Percentiles rank a stretch among this genome's conserved stretches.
Conservation (phyloP, 2,113 vertebrate species). For the Thinocorus orbignyianus region DNA sequence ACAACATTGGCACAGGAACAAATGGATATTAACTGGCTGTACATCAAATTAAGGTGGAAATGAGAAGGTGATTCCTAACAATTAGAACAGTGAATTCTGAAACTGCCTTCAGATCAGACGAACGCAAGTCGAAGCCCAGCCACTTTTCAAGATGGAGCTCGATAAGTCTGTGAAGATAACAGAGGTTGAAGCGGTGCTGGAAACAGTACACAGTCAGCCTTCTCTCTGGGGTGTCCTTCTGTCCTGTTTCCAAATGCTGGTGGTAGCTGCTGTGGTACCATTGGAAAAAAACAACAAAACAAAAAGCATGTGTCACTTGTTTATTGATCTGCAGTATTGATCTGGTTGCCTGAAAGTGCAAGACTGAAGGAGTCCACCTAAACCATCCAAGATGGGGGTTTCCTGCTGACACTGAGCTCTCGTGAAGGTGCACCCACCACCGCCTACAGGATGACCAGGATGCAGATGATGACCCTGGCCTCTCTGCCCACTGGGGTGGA, state of each 20-base stretch:
- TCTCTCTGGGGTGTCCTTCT: background rate
- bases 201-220: accelerated
- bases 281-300: too few relatives aligned
- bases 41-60: slow-evolving; percentile 8
- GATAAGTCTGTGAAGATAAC: background rate
- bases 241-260: background rate
- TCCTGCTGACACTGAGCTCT: background rate
- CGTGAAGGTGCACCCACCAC: background rate
- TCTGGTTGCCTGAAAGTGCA: background rate
- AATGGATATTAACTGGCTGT: background rate
- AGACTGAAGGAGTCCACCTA: background rate
- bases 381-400: background rate
- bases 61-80: background rate
- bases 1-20: background rate
- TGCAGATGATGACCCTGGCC: too few relatives aligned
- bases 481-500: background rate
- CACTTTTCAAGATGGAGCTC: background rate
- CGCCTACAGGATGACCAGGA: background rate
- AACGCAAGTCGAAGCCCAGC: background rate
- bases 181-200: background rate
- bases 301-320: too few relatives aligned
- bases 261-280: background rate
- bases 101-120: background rate
- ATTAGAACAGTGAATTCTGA: background rate
- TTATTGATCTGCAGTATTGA: background rate